Evolutionary conservation across 2,888 invertebrate species (phyloP).

Genomic region (Pollenia labialis): DNA sequence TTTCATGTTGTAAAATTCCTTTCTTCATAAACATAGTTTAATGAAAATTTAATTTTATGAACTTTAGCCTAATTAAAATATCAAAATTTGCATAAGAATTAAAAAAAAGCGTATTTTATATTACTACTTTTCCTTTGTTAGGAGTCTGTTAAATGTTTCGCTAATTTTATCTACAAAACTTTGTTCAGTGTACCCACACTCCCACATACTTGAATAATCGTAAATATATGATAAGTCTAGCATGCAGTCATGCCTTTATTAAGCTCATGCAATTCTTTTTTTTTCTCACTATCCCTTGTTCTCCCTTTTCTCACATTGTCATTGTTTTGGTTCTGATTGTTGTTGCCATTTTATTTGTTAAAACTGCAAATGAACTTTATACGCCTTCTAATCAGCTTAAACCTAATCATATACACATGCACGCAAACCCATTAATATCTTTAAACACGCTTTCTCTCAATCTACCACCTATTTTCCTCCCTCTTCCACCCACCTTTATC

Average conservation of each 20-base stretch:
- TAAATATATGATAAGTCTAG: conserved; percentile 12
- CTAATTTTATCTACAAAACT: too few species aligned
- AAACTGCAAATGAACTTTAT: conserved; percentile 62
- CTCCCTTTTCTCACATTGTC: not conserved
- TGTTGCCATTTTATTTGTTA: conserved; percentile 43
- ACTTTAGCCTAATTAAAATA: too few species aligned
- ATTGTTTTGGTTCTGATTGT: conserved; percentile 34
- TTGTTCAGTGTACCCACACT: not conserved
- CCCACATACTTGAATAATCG: not conserved
- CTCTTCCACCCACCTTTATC: conserved; percentile 19
- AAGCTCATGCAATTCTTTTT: not conserved
- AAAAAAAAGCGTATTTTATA: too few species aligned
- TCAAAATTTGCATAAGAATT: too few species aligned
- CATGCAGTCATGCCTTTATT: conserved; percentile 37
- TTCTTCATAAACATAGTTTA: too few species aligned
- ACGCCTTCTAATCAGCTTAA: conserved; percentile 69
- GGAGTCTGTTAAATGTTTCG: too few species aligned
- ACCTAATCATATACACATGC: conserved; percentile 42
- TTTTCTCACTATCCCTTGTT: not conserved
- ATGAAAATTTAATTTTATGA: too few species aligned
- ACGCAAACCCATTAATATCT: conserved; percentile 5
- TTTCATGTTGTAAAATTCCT: too few species aligned
- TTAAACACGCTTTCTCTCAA: not conserved
- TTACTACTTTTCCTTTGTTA: too few species aligned
- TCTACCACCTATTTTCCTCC: not conserved